Base-by-base conservation (phyloP, 2,113 vertebrate species). In the Melanocharis versteri region DNA sequence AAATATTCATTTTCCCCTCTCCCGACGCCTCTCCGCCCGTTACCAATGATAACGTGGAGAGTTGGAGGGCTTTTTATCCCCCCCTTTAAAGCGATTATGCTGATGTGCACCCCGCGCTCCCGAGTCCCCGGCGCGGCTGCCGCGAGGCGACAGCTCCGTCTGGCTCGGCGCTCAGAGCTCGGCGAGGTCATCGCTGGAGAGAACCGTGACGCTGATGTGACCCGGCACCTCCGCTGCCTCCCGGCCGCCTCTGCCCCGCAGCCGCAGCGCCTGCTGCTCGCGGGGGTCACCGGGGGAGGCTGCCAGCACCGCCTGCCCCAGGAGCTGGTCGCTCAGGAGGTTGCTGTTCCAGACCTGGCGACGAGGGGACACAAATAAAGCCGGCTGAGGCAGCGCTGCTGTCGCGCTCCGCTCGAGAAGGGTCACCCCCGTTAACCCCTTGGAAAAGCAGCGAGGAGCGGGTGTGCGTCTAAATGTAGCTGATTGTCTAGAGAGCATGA, bases 271-370 rank as follows among this genome's bases (percentile, higher is more conserved):
- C 97, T 98, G 99, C 70, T 94, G 96, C 30, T 97, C 87, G 11
- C 78, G 42, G 82, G 95, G 92, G 93, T 99, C 98, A 4, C 89
- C 95, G 40, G 97, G 98, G 22, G 97, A 94, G 4, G 98, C 99
- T 13, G 98, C 88, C 94, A 99, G 91, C 80, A 98, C 98, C 33
- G 99, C 98, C 91, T 99, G 98, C 51, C 99, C 99, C 87, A 99
- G 96, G 64, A 99, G 98, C 87, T 97, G 97, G 93, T 99, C 98
- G 33, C 98, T 96, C 45, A 99, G 96, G 17, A 98, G 75, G 3
- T 97, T 98, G 82, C 98, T 98, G 97, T 98, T 98, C 99, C 99
- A 99, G 39, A 99, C 98, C 99, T 99, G 84, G 6, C 24, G 56
- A 85, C 17, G 37, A 72, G 31, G n/a, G 22, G 85, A 56, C 58